A percentile compares a stretch with the other conserved stretches of the same genome.
These are phyloP conservation scores for Theocolax elegans DNA, from an alignment of 1,140 invertebrate genomes.

Conservation along the genomic window DNA sequence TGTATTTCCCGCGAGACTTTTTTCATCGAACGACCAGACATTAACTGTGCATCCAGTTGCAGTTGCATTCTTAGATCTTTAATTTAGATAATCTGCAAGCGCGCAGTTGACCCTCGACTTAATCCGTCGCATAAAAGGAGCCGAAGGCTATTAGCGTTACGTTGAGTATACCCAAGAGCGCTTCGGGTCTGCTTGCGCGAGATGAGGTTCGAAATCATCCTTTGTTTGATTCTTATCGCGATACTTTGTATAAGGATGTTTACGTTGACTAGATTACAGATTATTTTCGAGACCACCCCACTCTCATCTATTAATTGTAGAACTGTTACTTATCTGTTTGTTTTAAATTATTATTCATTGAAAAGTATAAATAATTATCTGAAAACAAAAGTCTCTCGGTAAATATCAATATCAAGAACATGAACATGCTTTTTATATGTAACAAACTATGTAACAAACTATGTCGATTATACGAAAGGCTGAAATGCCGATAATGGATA, in stretches of 20 bases:
- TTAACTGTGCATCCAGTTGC: neutral
- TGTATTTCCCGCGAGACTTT: slow-evolving; percentile 32
- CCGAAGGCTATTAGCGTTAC: slow-evolving; percentile 14
- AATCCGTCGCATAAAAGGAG: slow-evolving; percentile 8
- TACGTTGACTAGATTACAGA: neutral
- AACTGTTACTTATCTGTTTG: too few relatives aligned
- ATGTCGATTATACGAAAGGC: too few relatives aligned
- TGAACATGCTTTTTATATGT: too few relatives aligned
- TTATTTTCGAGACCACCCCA: too few relatives aligned
- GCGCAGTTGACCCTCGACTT: neutral
- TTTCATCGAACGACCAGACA: slow-evolving; percentile 39
- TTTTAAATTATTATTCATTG: too few relatives aligned
- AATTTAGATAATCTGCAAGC: slow-evolving; percentile 41
- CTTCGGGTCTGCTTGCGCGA: neutral
- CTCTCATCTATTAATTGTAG: too few relatives aligned
- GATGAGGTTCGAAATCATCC: neutral
- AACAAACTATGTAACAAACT: too few relatives aligned
- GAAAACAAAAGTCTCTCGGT: too few relatives aligned
- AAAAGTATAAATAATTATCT: too few relatives aligned
- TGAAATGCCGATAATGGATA: too few relatives aligned
- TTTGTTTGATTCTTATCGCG: slow-evolving; percentile 14
- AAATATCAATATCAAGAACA: too few relatives aligned
- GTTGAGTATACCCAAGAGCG: neutral
- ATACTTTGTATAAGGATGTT: neutral
- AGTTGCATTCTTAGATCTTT: slow-evolving; percentile 30